These are phyloP conservation scores for Anthrax anthrax DNA, from an alignment of 2,888 invertebrate genomes.

Conservation along the genomic window DNA sequence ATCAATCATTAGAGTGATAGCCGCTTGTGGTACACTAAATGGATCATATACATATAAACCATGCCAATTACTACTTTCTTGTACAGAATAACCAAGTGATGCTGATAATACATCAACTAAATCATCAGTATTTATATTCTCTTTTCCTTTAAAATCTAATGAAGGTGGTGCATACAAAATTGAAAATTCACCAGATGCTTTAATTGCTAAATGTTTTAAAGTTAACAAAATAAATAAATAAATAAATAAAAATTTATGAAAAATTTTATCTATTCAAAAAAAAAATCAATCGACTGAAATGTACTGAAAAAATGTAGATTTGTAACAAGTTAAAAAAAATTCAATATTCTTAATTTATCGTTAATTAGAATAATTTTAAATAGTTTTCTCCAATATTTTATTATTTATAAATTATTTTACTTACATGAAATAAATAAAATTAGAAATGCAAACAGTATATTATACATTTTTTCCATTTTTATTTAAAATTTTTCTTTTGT, in stretches of 20 bases:
- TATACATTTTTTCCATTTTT: no score
- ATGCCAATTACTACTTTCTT: constrained; percentile 53
- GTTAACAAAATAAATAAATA: not conserved
- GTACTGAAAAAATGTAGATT: no score
- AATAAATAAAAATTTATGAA: no score
- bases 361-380: not conserved
- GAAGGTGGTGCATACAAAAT: constrained; percentile 54
- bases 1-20: constrained; percentile 54
- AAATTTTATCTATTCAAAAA: no score
- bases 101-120: constrained; percentile 57
- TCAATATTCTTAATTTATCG: not conserved
- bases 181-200: constrained; percentile 42
- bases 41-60: constrained; percentile 54
- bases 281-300: no score
- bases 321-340: no score
- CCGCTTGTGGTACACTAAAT: constrained; percentile 56
- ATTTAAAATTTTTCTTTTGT: not conserved
- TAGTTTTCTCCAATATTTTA: no score
- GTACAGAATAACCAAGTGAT: constrained; percentile 55
- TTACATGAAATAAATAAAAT: constrained; percentile 1
- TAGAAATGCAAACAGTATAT: not conserved
- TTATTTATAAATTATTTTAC: no score
- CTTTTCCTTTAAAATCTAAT: constrained; percentile 51
- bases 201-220: no score
- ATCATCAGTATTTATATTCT: constrained; percentile 43